Evolutionary conservation across 2,797 vertebrate genomes (phyloP), one percentile per base, ranked within the genome.

Genomic region (Micropoecilia bifurca): DNA sequence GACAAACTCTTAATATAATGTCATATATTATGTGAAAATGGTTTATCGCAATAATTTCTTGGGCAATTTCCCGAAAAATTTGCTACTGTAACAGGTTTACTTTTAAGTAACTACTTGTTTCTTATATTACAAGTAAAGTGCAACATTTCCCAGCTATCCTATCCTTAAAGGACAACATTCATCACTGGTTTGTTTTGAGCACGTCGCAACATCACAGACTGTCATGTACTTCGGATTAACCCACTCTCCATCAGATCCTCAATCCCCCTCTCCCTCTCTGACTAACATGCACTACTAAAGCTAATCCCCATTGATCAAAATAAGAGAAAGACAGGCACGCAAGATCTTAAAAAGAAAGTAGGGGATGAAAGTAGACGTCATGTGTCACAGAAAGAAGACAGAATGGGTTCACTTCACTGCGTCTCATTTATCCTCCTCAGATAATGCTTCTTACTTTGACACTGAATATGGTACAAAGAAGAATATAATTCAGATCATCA

Each of bases 291-390:
- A 53, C 89, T 73, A 85, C 79, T 61, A 82, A 85, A 88, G 88
- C 80, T 90, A 89, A 93, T 92, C 83, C 84, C 77, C 81, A 91
- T 85, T 87, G 87, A 93, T 93, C 85, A 83, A 83, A 74, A 72
- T 8, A 33, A 61, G 46, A 76, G 75, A 74, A 75, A 72, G 33
- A 72, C 48, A 50, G 80, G 45, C 74, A 71, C 50, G 50, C 0
- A 10, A 76, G 33, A 28, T 39, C 36, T 57, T 61, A 43, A 66
- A 79, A 80, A 63, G 7, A 71, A 83, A 48, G 22, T 48, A 77
- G 71, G 72, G 36, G 41, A 66, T 46, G 20, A 30, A 68, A 80
- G 48, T 61, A 84, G 74, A 74, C 68, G 30, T 78, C 50, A 79
- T 71, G 16, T 66, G 45, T 59, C 45, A 76, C 36, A 83, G 80